These are phyloP conservation scores for Periparus ater DNA, from an alignment of 2,797 vertebrate genomes.

Conservation along the genomic window DNA sequence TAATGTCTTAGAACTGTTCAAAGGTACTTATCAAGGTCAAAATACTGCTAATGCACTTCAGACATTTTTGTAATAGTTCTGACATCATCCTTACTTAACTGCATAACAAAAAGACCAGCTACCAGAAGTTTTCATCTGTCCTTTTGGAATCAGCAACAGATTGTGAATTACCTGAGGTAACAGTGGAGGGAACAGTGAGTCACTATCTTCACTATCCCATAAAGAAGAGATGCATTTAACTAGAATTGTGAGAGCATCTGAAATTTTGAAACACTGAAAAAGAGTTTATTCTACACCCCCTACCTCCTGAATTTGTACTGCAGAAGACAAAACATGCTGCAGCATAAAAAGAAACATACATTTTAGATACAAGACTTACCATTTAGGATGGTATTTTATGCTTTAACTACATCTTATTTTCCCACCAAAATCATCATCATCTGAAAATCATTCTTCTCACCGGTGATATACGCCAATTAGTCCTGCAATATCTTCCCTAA, in stretches of 20 bases:
- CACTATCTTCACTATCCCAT: neutral
- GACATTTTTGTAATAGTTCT: neutral
- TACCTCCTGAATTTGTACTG: neutral
- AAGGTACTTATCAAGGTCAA: neutral
- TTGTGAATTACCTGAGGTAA: neutral
- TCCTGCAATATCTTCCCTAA: neutral
- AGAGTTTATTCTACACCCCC: neutral
- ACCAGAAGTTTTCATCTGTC: neutral
- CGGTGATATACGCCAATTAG: neutral
- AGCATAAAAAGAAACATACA: neutral
- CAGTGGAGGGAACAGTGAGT: neutral
- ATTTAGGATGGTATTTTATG: neutral
- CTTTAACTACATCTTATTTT: slow-evolving; percentile 3
- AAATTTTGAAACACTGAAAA: neutral
- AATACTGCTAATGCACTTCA: neutral
- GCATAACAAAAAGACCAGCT: neutral
- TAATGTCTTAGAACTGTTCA: neutral
- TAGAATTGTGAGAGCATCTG: neutral
- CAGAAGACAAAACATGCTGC: neutral
- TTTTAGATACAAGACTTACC: neutral
- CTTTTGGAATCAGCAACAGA: neutral
- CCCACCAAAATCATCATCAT: neutral
- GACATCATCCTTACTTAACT: neutral
- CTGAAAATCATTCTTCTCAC: neutral
- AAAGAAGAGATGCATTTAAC: neutral